phyloP scores from a whole-genome alignment of 2,888 invertebrate genomes.

The Phoenoteleia sp. region DNA sequence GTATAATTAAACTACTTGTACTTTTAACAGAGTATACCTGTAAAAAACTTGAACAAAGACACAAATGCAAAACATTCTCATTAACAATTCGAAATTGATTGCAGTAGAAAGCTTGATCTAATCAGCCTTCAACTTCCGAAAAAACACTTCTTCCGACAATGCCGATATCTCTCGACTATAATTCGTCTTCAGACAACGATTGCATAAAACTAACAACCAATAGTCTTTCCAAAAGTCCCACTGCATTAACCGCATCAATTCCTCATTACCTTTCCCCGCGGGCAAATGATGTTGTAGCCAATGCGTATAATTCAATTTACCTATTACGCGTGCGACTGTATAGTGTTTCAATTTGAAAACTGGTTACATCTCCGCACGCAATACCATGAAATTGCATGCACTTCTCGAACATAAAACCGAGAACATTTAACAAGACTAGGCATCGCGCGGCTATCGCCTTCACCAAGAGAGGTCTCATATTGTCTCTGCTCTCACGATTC shows the following conservation, averaged over 20 bases:
- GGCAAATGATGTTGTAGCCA: slow-evolving; percentile 36
- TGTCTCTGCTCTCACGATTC: slow-evolving; percentile 64
- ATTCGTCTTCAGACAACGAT: background rate
- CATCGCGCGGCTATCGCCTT: slow-evolving; percentile 32
- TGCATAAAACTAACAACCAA: slow-evolving; percentile 7
- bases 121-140: background rate
- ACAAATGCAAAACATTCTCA: too few species aligned
- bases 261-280: slow-evolving; percentile 7
- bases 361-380: slow-evolving; percentile 33
- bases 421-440: slow-evolving; percentile 36
- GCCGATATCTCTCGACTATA: too few species aligned
- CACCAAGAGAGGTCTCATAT: slow-evolving; percentile 15
- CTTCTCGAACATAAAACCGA: slow-evolving; percentile 14
- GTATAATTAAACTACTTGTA: too few species aligned
- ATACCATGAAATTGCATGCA: slow-evolving; percentile 26
- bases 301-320: slow-evolving; percentile 59
- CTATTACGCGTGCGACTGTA: slow-evolving; percentile 32
- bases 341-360: slow-evolving; percentile 47
- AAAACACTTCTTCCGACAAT: too few species aligned
- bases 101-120: too few species aligned
- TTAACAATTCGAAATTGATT: too few species aligned
- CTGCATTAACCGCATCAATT: slow-evolving; percentile 38
- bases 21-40: too few species aligned
- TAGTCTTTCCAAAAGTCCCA: slow-evolving; percentile 18
- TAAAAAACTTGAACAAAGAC: too few species aligned